A percentile compares a stretch with the other conserved stretches of the same genome.
Conservation (phyloP, 2,888 invertebrate genomes). For the Eupithecia tripunctaria region DNA sequence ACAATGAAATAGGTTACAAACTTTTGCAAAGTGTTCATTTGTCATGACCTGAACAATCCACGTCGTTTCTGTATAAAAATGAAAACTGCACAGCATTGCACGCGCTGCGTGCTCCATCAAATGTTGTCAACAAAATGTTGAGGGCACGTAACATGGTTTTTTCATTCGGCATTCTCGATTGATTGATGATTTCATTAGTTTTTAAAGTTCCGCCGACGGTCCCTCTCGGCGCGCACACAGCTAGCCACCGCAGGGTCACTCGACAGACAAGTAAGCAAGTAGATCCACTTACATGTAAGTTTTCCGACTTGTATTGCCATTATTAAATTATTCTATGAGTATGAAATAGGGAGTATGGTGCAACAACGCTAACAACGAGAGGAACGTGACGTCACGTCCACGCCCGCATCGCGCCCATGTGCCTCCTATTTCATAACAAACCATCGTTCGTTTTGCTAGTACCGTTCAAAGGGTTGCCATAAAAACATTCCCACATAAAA, state of each 20-base stretch:
- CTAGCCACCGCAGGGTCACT: not conserved
- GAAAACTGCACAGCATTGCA: not conserved
- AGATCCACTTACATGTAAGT: too few species aligned
- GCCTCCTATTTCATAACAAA: conserved; percentile 17
- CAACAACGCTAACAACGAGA: not conserved
- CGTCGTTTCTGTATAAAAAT: not conserved
- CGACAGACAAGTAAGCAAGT: not conserved
- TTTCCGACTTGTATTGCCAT: not conserved
- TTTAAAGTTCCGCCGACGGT: not conserved
- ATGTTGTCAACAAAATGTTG: conserved; percentile 17
- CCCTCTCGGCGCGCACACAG: not conserved
- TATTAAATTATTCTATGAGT: not conserved
- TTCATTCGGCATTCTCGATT: conserved; percentile 16
- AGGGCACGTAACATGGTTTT: conserved; percentile 10
- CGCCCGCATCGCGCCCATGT: not conserved
- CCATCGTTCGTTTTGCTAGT: conserved; percentile 24
- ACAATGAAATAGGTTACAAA: not conserved
- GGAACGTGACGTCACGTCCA: conserved; percentile 12
- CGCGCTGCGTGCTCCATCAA: conserved; percentile 9
- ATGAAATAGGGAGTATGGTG: not conserved
- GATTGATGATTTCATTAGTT: conserved; percentile 18
- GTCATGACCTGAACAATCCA: not conserved
- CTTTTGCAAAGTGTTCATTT: not conserved
- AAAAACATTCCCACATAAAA: conserved; percentile 35
- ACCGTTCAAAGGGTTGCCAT: conserved; percentile 33